phyloP scores from a whole-genome alignment of 2,888 invertebrate species.

The Podotricha telesiphe region DNA sequence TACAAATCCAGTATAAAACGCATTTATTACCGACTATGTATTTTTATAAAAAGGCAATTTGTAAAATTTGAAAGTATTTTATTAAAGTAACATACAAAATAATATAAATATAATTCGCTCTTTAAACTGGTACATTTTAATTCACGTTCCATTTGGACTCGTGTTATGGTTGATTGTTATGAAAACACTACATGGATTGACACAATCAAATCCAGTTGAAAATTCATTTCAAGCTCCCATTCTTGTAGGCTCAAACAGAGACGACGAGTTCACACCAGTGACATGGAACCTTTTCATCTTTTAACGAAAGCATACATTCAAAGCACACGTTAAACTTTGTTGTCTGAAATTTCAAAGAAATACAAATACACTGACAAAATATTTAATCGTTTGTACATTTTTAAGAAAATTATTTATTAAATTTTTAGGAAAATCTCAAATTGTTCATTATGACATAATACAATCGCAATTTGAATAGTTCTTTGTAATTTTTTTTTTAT shows the following conservation, averaged over 20 bases:
- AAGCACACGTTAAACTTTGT: conserved; percentile 70
- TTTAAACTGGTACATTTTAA: background rate
- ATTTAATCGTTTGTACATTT: too few relatives aligned
- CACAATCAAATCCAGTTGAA: conserved; percentile 57
- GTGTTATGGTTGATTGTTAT: conserved; percentile 57
- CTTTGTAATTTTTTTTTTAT: too few relatives aligned
- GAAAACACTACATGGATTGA: conserved; percentile 67
- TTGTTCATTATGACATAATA: background rate
- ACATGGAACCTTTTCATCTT: conserved; percentile 56
- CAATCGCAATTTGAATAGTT: background rate
- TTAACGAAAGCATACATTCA: conserved; percentile 66
- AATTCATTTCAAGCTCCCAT: conserved; percentile 62
- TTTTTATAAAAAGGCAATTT: conserved; percentile 1
- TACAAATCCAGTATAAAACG: too few relatives aligned
- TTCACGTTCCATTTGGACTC: conserved; percentile 22
- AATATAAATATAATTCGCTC: background rate
- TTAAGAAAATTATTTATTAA: too few relatives aligned
- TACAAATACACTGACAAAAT: background rate
- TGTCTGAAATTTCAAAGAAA: conserved; percentile 53
- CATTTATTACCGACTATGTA: background rate
- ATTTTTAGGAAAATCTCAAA: too few relatives aligned
- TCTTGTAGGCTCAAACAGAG: conserved; percentile 64
- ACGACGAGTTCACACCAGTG: conserved; percentile 61
- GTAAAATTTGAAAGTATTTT: background rate
- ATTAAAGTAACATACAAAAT: background rate